Evolutionary conservation across 2,113 vertebrate genomes (phyloP).

Genomic region (Piprites chloris): DNA sequence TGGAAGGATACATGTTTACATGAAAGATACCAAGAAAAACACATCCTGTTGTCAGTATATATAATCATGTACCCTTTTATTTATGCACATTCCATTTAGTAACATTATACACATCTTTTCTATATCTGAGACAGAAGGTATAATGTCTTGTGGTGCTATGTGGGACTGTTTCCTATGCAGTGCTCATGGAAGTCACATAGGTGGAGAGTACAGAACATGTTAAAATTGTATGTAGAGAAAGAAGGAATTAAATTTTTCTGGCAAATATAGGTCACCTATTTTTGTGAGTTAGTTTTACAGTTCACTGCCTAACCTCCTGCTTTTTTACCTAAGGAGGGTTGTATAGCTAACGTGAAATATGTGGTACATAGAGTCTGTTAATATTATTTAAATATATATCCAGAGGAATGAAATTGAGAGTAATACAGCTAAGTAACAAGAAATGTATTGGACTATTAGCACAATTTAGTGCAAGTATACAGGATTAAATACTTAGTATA

Average conservation of each 20-base stretch:
- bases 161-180: not conserved
- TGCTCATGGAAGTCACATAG: not conserved
- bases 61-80: not conserved
- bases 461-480: not conserved
- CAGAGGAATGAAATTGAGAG: not conserved
- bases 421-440: not conserved
- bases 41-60: not conserved
- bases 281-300: conserved; percentile 1
- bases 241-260: not conserved
- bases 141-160: not conserved
- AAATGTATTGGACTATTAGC: not conserved
- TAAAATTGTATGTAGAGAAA: not conserved
- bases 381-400: not conserved
- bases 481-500: not conserved
- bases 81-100: not conserved
- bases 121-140: not conserved
- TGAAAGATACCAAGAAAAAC: not conserved
- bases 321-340: not conserved
- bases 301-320: not conserved
- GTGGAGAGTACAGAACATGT: not conserved
- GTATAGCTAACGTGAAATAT: not conserved
- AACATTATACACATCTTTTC: not conserved
- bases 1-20: not conserved
- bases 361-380: not conserved
- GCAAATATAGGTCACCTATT: conserved; percentile 28